Base-by-base conservation (phyloP, 1,140 invertebrate genomes). In the Babylonia areolata region DNA sequence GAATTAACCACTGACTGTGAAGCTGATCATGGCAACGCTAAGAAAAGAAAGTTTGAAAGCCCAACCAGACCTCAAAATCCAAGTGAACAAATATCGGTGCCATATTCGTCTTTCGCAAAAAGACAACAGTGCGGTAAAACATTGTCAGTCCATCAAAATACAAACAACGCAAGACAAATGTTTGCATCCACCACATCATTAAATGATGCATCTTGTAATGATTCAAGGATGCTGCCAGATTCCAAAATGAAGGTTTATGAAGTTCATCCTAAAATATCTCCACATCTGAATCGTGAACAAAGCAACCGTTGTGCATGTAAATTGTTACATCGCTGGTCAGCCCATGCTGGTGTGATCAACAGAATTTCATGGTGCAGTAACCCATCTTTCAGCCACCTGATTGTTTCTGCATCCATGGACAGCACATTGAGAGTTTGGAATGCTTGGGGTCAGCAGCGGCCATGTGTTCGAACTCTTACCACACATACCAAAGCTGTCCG, bases 371-470 rank as follows among this genome's bases (percentile, higher is more conserved):
- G 93, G 93, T 84, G 82, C 69, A 93, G 92, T 86, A 35, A 81
- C 77, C 54, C 90, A 86, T 82, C 88, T 35, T 94, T 90, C 79
- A 92, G 97, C 37, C 87, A 87, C 78, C 78, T 86, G n/a, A 39
- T 85, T 1, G 33, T 82, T 20, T 91, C 92, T n/a, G 88, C 89
- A 73, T 92, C 92, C 6, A 92, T 94, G 92, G 93, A 94, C 87
- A 86, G 88, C 12, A 86, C 84, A 58, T 86, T 94, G 2, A 93
- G 91, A 87, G 85, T 94, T 3, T 94, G 92, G 92, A 93, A 94
- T 89, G 88, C 90, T 6, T 94, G 93, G 89, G 90, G 88, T n/a
- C 85, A 81, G 64, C 73, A 90, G 46, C 85, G 90, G 17, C 85
- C 83, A 2, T 91, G 90, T 88, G 88, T 93, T 20, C 78, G 87